These are phyloP conservation scores for Upupa epops DNA, from an alignment of 2,113 vertebrate species.

Conservation along the genomic window DNA sequence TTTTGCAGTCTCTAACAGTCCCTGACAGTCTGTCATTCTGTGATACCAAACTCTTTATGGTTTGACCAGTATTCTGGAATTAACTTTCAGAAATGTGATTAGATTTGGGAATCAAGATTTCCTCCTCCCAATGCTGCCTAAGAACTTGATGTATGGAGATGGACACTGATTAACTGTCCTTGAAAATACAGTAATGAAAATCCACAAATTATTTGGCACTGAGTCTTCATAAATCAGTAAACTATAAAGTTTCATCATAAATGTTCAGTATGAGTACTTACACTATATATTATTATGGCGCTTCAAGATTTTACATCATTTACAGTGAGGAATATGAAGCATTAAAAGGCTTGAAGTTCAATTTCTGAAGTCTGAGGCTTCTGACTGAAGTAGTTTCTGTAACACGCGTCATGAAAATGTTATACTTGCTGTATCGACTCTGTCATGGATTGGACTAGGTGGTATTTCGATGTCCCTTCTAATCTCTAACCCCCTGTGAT, in stretches of 20 bases:
- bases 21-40: no score
- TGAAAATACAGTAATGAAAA: not conserved
- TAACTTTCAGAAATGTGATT: not conserved
- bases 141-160: not conserved
- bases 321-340: not conserved
- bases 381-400: not conserved
- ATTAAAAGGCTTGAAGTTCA: not conserved
- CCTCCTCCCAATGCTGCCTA: not conserved
- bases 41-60: not conserved
- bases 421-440: not conserved
- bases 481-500: no score
- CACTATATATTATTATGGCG: not conserved
- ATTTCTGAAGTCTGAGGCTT: not conserved
- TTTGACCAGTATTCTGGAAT: not conserved
- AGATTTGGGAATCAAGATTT: not conserved
- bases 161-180: not conserved
- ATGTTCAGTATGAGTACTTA: not conserved
- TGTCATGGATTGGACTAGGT: no score
- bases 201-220: not conserved
- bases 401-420: accelerated
- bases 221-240: no score
- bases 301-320: not conserved
- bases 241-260: not conserved
- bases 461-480: no score
- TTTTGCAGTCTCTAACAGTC: no score